Conservation (phyloP, 2,113 vertebrate genomes). For the Sebastes schlegelii region DNA sequence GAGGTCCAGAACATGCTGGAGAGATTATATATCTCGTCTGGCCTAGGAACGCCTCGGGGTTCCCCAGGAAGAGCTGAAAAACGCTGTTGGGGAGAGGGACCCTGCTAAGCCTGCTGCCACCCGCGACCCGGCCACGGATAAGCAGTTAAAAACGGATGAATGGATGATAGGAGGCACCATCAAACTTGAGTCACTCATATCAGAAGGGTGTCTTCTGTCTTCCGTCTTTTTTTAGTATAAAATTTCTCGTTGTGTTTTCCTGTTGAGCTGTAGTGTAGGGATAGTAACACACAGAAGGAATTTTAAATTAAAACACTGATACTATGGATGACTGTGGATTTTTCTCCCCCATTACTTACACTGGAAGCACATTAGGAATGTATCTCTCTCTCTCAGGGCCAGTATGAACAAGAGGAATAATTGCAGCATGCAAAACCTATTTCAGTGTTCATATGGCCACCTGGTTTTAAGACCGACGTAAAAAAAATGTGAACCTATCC, state of each 20-base stretch:
- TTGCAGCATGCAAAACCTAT: background rate
- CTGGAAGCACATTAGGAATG: background rate
- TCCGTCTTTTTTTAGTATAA: background rate
- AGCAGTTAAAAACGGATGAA: too few relatives aligned
- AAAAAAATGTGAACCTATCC: conserved; percentile 1
- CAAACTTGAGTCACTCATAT: background rate
- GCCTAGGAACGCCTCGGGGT: too few relatives aligned
- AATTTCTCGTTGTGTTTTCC: background rate
- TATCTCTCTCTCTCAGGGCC: background rate
- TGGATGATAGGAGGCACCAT: too few relatives aligned
- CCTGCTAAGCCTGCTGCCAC: too few relatives aligned
- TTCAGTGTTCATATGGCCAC: background rate
- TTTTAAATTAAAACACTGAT: background rate
- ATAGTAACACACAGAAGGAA: background rate
- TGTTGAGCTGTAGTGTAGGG: background rate
- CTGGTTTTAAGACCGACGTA: background rate
- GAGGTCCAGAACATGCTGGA: too few relatives aligned
- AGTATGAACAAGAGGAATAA: background rate
- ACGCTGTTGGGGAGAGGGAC: too few relatives aligned
- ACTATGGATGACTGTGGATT: background rate
- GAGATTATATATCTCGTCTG: too few relatives aligned
- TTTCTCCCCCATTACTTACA: background rate
- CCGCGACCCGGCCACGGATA: too few relatives aligned
- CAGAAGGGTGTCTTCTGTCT: background rate
- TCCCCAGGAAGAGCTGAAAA: too few relatives aligned